Conservation (phyloP, 2,888 invertebrate species). For the Thumatha senex region DNA sequence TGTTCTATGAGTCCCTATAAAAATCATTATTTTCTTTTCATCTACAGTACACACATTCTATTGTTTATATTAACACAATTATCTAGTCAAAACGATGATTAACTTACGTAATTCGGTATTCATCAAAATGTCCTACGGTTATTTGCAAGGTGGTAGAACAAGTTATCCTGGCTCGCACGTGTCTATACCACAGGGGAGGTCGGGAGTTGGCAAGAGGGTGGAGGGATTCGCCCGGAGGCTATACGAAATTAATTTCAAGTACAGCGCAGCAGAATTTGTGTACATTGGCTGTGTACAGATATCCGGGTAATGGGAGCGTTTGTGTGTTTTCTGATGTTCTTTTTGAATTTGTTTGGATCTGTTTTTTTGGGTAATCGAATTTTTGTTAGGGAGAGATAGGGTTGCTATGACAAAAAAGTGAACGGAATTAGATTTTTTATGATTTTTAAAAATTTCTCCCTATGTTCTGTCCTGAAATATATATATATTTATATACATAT, state of each 20-base stretch:
- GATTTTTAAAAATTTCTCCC: too few species aligned
- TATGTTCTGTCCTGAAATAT: too few species aligned
- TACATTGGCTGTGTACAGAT: conserved; percentile 58
- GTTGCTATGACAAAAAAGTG: neutral
- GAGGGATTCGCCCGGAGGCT: conserved; percentile 52
- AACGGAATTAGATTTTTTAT: too few species aligned
- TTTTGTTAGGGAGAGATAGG: conserved; percentile 2
- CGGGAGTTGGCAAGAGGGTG: conserved; percentile 22
- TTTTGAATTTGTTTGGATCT: conserved; percentile 8
- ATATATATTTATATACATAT: too few species aligned
- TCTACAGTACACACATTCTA: too few species aligned
- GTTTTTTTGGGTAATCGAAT: conserved; percentile 3
- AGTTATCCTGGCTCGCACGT: conserved; percentile 59
- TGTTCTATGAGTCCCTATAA: too few species aligned
- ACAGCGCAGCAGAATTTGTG: conserved; percentile 66
- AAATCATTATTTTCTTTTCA: too few species aligned
- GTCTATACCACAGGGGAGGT: conserved; percentile 38
- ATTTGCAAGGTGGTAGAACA: conserved; percentile 49
- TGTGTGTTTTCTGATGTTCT: conserved; percentile 37
- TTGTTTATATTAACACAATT: conserved; percentile 29
- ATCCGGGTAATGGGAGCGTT: conserved; percentile 38
- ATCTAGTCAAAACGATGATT: conserved; percentile 36
- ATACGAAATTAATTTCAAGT: conserved; percentile 80
- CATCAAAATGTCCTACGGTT: conserved; percentile 46
- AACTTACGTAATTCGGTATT: conserved; percentile 41